Evolutionary conservation across 2,888 invertebrate genomes (phyloP).

Genomic region (Calliscelio sp.): DNA sequence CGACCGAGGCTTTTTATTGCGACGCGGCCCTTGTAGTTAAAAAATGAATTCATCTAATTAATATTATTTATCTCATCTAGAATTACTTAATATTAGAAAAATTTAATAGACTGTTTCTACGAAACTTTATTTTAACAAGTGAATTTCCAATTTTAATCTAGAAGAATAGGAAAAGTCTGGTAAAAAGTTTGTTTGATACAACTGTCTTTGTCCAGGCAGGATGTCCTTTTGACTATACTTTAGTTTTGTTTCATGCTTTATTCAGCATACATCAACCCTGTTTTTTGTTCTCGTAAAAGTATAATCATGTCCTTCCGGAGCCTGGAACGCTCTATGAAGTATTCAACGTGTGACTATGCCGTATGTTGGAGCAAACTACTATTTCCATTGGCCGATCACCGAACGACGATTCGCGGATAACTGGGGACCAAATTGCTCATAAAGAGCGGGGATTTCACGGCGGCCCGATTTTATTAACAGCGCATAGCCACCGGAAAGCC

Average conservation of each 20-base stretch:
- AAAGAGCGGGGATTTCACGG: conserved; percentile 62
- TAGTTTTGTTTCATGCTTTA: conserved; percentile 79
- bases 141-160: too few species aligned
- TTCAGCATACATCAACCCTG: conserved; percentile 80
- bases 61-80: too few species aligned
- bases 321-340: conserved; percentile 77
- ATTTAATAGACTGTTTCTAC: too few species aligned
- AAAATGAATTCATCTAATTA: too few species aligned
- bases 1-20: too few species aligned
- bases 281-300: conserved; percentile 79
- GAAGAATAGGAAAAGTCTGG: too few species aligned
- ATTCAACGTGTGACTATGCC: conserved; percentile 78
- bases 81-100: too few species aligned
- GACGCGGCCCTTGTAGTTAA: too few species aligned
- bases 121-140: too few species aligned
- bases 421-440: conserved; percentile 72
- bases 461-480: conserved; percentile 39
- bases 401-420: conserved; percentile 70
- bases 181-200: conserved; percentile 56
- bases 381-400: conserved; percentile 62
- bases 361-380: conserved; percentile 73
- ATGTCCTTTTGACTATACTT: conserved; percentile 74
- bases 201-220: conserved; percentile 27
- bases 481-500: conserved; percentile 25
- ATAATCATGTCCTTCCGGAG: conserved; percentile 80